Percentiles rank a stretch among this genome's conserved stretches.
These are phyloP conservation scores for Popillia japonica DNA, from an alignment of 1,140 invertebrate genomes.

Conservation along the genomic window DNA sequence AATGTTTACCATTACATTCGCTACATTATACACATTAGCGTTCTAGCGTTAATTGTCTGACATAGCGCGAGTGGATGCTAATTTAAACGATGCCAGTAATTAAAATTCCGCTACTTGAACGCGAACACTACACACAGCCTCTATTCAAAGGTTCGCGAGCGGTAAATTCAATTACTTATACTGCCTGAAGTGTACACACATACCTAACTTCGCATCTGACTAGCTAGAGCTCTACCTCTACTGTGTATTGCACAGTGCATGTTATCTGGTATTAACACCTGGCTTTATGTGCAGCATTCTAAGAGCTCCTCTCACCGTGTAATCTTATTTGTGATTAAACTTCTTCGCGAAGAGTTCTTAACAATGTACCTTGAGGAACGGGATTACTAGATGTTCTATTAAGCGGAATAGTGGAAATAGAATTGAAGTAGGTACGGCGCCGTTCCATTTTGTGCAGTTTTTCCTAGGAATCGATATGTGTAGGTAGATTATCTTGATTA, in stretches of 20 bases:
- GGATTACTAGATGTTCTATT: background rate
- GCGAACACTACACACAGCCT: background rate
- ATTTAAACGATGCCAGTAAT: background rate
- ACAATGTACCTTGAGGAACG: background rate
- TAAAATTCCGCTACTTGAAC: conserved; percentile 25
- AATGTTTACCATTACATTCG: background rate
- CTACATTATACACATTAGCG: background rate
- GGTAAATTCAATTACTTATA: conserved; percentile 22
- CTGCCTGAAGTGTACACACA: conserved; percentile 23
- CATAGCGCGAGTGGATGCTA: background rate
- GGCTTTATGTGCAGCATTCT: background rate
- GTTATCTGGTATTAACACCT: conserved; percentile 32
- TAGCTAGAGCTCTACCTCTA: background rate
- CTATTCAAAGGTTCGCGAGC: conserved; percentile 1
- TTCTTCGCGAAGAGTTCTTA: conserved; percentile 12
- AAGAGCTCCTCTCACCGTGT: background rate
- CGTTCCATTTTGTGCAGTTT: background rate
- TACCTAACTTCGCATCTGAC: background rate
- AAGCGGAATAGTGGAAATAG: background rate
- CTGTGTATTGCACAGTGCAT: background rate
- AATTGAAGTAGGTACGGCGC: background rate
- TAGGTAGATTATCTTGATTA: too few relatives aligned
- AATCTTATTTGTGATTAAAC: conserved; percentile 33
- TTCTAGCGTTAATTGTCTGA: conserved; percentile 3
- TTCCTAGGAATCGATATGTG: background rate